Evolutionary conservation across 2,888 invertebrate genomes (phyloP).

Genomic region (Polymixis flavicincta): DNA sequence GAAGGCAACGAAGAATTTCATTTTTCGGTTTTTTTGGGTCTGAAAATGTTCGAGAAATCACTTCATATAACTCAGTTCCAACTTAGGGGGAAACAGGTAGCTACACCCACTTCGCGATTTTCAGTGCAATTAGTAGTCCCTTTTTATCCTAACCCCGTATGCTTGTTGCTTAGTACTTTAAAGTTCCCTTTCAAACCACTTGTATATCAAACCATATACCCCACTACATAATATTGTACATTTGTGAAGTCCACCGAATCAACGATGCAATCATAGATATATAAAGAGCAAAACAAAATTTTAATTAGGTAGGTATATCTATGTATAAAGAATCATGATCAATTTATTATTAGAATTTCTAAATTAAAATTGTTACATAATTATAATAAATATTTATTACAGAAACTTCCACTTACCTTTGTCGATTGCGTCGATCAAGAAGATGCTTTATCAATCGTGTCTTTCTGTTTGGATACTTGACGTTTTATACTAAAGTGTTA

Average conservation of each 20-base stretch:
- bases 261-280: neutral
- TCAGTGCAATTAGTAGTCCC: too few species aligned
- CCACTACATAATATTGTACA: too few species aligned
- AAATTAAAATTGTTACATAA: too few species aligned
- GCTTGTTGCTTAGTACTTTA: neutral
- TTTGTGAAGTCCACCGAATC: neutral
- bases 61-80: neutral
- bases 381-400: slow-evolving; percentile 1
- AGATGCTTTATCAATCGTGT: slow-evolving; percentile 41
- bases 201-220: neutral
- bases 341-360: too few species aligned
- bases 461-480: slow-evolving; percentile 30
- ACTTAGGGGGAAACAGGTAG: neutral
- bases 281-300: too few species aligned
- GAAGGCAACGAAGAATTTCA: slow-evolving; percentile 81
- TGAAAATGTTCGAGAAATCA: slow-evolving; percentile 61
- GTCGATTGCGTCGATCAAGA: slow-evolving; percentile 52
- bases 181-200: too few species aligned
- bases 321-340: too few species aligned
- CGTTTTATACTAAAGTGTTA: slow-evolving; percentile 45
- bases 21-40: slow-evolving; percentile 63
- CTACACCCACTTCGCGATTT: too few species aligned
- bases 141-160: neutral
- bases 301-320: too few species aligned
- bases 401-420: slow-evolving; percentile 47